Conservation (phyloP, 2,888 invertebrate species). For the Margaritifera margaritifera region DNA sequence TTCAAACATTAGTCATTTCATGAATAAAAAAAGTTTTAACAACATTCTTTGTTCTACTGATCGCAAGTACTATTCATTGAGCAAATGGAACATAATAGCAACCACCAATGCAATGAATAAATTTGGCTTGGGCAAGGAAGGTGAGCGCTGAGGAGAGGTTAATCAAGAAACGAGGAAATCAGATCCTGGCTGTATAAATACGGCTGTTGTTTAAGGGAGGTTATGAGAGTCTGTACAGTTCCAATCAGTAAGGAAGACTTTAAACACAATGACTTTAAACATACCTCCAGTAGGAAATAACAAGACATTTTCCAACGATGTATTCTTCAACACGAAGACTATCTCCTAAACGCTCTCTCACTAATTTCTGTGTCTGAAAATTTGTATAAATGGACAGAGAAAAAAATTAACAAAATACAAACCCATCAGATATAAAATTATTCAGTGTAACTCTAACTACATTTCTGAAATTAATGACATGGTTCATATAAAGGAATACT, state of each 20-base stretch:
- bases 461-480: neutral
- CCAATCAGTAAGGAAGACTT: neutral
- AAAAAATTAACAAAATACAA: neutral
- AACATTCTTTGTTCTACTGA: too few relatives aligned
- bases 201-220: neutral
- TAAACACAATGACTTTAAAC: neutral
- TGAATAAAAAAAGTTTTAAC: too few relatives aligned
- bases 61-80: too few relatives aligned
- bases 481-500: too few relatives aligned
- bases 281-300: constrained; percentile 95
- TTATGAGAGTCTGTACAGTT: neutral
- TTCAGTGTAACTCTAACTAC: neutral
- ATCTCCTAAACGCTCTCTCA: constrained; percentile 88
- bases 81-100: too few relatives aligned
- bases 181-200: neutral
- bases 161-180: neutral
- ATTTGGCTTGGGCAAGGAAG: too few relatives aligned
- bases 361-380: constrained; percentile 86
- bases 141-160: neutral
- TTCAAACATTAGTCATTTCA: too few relatives aligned
- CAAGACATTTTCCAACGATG: constrained; percentile 88
- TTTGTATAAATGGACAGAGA: neutral
- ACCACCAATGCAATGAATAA: too few relatives aligned
- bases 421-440: neutral
- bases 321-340: constrained; percentile 82